Evolutionary conservation across 2,113 vertebrate genomes (phyloP), one percentile per base, ranked within the genome.

Genomic region (Petaurus breviceps): DNA sequence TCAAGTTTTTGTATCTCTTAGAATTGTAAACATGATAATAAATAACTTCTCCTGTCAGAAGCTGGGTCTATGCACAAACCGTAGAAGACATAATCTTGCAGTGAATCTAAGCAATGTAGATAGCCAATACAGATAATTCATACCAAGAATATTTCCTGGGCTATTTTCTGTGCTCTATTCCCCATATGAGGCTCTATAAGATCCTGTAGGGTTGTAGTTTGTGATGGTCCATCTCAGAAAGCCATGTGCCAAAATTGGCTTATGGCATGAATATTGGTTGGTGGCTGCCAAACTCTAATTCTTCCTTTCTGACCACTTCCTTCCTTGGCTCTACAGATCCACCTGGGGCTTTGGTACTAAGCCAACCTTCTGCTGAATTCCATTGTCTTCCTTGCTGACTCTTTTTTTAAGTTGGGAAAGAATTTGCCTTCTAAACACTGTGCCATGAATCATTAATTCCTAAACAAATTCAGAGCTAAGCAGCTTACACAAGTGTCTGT

Each of bases 281-380:
- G 90, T 89, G 1, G 0, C 49, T 96, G 31, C 50, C 84, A n/a
- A 95, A 96, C 43, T 90, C 93, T 92, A 46, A 8, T 91, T 92
- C 31, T 9, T 43, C 95, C 91, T 61, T 96, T 89, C 91, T 94
- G 84, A 93, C 51, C 0, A 0, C 95, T 98, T 95, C 55, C 77
- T 84, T 84, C 68, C 68, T 94, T 96, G 68, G 92, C 55, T 93
- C 94, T 89, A 93, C 91, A 51, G 91, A 90, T 96, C 92, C 95
- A 50, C 89, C 95, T 93, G 51, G 96, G 92, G 90, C 95, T 51
- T 31, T 93, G 68, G 16, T 51, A 16, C 90, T 50, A 90, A 94
- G 51, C 31, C 94, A 95, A 50, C 51, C 52, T 54, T 28, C 93
- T 97, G 95, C 90, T 94, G 91, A 57, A 68, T 8, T 0, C 0